These are phyloP conservation scores for Temnopleurus reevesii DNA, from an alignment of 53 echinoderm and acorn worm species.

Conservation along the genomic window DNA sequence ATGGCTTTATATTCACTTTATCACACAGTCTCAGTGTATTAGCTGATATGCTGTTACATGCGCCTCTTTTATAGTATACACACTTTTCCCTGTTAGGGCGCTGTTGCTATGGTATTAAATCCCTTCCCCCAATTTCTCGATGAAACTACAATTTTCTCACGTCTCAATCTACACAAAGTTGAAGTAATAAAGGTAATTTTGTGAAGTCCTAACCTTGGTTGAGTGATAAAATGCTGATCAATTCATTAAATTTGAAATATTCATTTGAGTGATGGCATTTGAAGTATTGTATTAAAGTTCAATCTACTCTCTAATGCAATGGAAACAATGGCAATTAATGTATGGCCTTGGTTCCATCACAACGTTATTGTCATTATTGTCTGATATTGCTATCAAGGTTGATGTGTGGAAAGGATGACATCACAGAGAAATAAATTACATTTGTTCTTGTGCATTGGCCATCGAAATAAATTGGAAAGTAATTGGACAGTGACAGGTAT, in stretches of 20 bases:
- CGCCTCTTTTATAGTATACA: no score
- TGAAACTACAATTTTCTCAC: no score
- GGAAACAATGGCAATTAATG: not conserved
- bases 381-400: not conserved
- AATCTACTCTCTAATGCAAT: not conserved
- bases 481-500: not conserved
- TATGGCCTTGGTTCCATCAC: not conserved
- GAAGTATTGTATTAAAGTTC: not conserved
- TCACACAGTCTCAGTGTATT: no score
- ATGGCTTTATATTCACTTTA: no score
- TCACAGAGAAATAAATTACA: not conserved
- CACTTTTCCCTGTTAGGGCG: not conserved
- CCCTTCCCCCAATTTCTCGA: not conserved
- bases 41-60: no score
- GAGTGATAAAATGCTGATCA: no score
- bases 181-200: no score
- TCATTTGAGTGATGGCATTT: not conserved
- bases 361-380: not conserved
- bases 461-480: not conserved
- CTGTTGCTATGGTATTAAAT: not conserved
- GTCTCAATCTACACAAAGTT: no score
- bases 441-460: not conserved
- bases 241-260: not conserved
- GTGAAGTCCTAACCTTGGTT: no score
- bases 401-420: not conserved